Percentiles rank a stretch among this genome's conserved stretches.
These are phyloP conservation scores for Trypoxylus dichotomus DNA, from an alignment of 1,140 invertebrate species.

Conservation along the genomic window DNA sequence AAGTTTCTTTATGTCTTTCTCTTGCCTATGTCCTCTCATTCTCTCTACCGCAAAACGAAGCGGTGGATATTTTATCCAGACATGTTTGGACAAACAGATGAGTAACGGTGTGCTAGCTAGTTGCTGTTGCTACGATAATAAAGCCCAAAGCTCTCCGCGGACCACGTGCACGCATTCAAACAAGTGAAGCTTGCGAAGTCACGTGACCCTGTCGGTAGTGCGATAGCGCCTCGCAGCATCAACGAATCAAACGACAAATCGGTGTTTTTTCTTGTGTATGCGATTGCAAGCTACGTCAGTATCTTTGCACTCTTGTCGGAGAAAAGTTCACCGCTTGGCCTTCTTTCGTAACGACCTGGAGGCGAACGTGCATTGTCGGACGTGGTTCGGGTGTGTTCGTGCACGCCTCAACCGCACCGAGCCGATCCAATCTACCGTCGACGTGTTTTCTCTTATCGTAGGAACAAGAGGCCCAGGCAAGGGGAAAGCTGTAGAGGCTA, in stretches of 20 bases:
- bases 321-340: conserved; percentile 49
- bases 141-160: conserved; percentile 10
- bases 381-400: conserved; percentile 37
- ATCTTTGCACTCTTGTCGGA: conserved; percentile 41
- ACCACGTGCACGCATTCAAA: conserved; percentile 47
- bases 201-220: conserved; percentile 51
- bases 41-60: neutral
- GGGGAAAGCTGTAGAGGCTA: conserved; percentile 43
- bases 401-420: conserved; percentile 30
- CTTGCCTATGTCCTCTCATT: neutral
- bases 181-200: conserved; percentile 55
- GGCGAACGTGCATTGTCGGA: conserved; percentile 31
- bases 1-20: conserved; percentile 2
- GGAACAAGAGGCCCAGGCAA: conserved; percentile 46
- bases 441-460: conserved; percentile 49
- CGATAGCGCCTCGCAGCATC: conserved; percentile 45
- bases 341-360: conserved; percentile 37
- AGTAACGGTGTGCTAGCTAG: conserved; percentile 15
- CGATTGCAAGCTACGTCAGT: conserved; percentile 41
- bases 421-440: conserved; percentile 30
- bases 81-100: conserved; percentile 25
- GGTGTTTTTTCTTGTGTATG: conserved; percentile 37
- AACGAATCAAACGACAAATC: conserved; percentile 42
- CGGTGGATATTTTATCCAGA: neutral
- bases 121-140: neutral